Evolutionary conservation across 2,797 vertebrate genomes (phyloP).

Genomic region (Neosalanx taihuensis): DNA sequence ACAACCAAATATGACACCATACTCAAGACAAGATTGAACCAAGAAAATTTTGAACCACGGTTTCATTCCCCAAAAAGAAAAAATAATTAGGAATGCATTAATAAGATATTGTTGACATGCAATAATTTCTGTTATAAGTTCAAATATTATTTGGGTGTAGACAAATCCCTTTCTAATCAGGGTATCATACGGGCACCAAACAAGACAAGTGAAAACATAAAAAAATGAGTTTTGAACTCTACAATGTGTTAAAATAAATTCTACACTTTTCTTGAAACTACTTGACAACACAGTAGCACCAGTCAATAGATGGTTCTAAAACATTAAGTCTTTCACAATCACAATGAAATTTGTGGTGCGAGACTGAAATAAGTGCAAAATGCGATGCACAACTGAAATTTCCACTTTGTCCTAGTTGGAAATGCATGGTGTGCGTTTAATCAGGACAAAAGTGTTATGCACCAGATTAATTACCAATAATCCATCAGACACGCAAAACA

Average conservation of each 20-base stretch:
- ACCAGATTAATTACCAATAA: conserved; percentile 49
- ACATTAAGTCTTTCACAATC: conserved; percentile 32
- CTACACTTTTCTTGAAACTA: conserved; percentile 42
- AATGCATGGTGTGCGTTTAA: conserved; percentile 61
- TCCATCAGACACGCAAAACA: conserved; percentile 47
- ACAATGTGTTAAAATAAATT: conserved; percentile 21
- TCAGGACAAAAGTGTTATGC: conserved; percentile 50
- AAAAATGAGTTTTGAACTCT: conserved; percentile 33
- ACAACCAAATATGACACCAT: conserved; percentile 62
- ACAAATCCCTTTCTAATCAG: conserved; percentile 36
- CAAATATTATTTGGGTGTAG: conserved; percentile 41
- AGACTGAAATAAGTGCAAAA: conserved; percentile 63
- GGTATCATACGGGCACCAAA: conserved; percentile 39
- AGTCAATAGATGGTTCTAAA: conserved; percentile 32
- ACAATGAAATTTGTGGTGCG: conserved; percentile 51
- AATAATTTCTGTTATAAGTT: conserved; percentile 25
- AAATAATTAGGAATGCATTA: conserved; percentile 42
- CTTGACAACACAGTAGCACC: conserved; percentile 80
- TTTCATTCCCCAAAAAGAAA: conserved; percentile 53
- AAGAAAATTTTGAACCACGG: conserved; percentile 50
- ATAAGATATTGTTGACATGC: conserved; percentile 46
- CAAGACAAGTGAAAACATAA: conserved; percentile 24
- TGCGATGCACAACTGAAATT: too few species aligned
- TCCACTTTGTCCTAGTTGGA: conserved; percentile 58
- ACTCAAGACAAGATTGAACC: conserved; percentile 70